Base-by-base conservation (phyloP, 2,113 vertebrate species). In the Tychaedon coryphoeus region DNA sequence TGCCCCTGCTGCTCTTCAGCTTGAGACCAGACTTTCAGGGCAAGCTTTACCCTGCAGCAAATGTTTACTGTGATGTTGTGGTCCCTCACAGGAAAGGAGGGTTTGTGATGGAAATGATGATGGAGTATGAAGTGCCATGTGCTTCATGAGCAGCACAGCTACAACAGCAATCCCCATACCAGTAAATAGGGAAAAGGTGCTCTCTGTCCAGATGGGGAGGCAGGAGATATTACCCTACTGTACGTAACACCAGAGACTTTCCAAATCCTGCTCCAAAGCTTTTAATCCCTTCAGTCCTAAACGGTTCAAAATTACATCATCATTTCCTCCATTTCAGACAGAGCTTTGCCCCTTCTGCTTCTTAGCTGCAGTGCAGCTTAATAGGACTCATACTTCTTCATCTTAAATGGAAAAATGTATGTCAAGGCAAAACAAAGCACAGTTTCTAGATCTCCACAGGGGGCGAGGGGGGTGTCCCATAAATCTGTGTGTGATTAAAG, bases 231-330 rank as follows among this genome's bases (percentile, higher is more conserved):
- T 84, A 60, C 96, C 80, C 88, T 67, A 33, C 29, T 85, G 54
- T 84, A 93, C 1, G 9, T 74, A 96, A 94, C 92, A 84, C 94
- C 78, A 96, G 96, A 96, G 93, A 92, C 84, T 95, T 96, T 95
- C 96, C 96, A 97, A 97, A 97, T 96, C 95, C 93, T 96, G 17
- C 92, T 95, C 95, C 90, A 97, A 97, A 95, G 96, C 97, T 97
- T 64, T 56, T 97, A 97, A 97, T 97, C 96, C 96, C 83, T 86
- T 74, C 80, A 92, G 94, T 60, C 95, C 85, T 93, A 95, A 92
- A 88, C 7, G 2, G 75, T 95, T 90, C 76, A 66, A 77, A 89
- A 82, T 98, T 96, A 97, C 93, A 71, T 97, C 97, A 97, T 71
- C 83, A 76, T 93, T 93, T 92, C 95, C 95, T 91, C 72, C 43